Evolutionary conservation across 2,113 vertebrate genomes (phyloP).

Genomic region (Columba livia): DNA sequence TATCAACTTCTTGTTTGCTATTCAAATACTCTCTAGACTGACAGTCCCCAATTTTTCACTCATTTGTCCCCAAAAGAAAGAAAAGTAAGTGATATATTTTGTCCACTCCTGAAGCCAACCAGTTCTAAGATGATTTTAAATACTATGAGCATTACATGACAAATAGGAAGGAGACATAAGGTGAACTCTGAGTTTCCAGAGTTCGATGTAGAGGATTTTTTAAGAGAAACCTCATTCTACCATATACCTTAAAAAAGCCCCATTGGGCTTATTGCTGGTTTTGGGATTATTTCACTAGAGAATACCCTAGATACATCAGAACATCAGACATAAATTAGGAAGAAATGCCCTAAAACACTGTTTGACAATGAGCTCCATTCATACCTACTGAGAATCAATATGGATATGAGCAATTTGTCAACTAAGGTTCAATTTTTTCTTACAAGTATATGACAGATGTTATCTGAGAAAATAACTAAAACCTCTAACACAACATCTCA

Average conservation of each 20-base stretch:
- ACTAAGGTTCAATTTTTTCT: slow-evolving; percentile 5
- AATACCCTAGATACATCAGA: neutral
- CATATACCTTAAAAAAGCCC: neutral
- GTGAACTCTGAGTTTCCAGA: slow-evolving; percentile 1
- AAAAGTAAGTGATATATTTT: neutral
- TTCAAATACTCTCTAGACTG: neutral
- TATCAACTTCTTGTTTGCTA: neutral
- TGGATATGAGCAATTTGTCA: neutral
- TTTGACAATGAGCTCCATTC: slow-evolving; percentile 34
- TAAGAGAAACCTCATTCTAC: neutral
- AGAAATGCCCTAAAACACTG: neutral
- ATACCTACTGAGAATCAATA: slow-evolving; percentile 16
- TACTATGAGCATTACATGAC: neutral
- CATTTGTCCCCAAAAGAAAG: neutral
- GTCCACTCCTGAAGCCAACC: neutral
- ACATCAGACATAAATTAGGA: neutral
- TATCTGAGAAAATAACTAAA: slow-evolving; percentile 35
- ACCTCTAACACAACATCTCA: slow-evolving; percentile 29
- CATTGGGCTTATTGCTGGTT: slow-evolving; percentile 42
- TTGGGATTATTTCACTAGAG: slow-evolving; percentile 25
- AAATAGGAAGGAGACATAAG: neutral
- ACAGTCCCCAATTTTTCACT: neutral
- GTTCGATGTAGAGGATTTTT: neutral
- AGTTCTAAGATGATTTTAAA: neutral
- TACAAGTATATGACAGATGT: slow-evolving; percentile 2